phyloP scores from a whole-genome alignment of 2,113 vertebrate species.

The Rhipidura dahli region DNA sequence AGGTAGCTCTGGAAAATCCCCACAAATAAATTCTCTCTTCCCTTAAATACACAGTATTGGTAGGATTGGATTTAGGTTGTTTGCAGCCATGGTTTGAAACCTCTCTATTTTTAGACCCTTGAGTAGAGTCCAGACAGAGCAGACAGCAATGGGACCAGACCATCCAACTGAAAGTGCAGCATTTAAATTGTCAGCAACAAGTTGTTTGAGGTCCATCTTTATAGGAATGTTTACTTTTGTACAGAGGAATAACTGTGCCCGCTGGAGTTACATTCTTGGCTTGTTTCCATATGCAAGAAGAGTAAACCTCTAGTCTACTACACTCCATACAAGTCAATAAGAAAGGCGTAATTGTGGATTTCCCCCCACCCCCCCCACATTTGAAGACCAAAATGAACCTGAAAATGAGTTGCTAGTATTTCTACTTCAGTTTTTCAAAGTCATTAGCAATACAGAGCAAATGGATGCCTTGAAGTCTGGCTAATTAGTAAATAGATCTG shows the following conservation, averaged over 20 bases:
- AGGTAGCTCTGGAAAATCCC: neutral
- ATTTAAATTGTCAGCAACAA: neutral
- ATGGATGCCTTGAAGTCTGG: neutral
- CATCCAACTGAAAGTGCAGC: neutral
- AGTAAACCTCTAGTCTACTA: neutral
- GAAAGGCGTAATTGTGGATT: neutral
- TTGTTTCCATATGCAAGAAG: neutral
- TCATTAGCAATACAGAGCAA: neutral
- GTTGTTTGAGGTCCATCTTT: neutral
- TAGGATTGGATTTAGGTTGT: neutral
- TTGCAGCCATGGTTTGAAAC: neutral
- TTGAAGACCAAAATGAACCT: neutral
- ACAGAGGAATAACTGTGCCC: neutral
- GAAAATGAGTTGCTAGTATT: neutral
- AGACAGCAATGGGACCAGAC: neutral
- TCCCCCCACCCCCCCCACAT: neutral
- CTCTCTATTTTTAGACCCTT: neutral
- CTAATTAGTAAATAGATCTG: neutral
- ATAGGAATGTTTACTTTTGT: neutral
- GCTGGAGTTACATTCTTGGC: neutral
- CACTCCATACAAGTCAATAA: neutral
- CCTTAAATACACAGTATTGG: neutral
- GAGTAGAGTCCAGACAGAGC: neutral
- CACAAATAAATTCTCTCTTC: neutral
- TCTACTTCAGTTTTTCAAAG: neutral